Evolutionary conservation across 2,888 invertebrate genomes (phyloP).

Genomic region (Drosophila rellima): DNA sequence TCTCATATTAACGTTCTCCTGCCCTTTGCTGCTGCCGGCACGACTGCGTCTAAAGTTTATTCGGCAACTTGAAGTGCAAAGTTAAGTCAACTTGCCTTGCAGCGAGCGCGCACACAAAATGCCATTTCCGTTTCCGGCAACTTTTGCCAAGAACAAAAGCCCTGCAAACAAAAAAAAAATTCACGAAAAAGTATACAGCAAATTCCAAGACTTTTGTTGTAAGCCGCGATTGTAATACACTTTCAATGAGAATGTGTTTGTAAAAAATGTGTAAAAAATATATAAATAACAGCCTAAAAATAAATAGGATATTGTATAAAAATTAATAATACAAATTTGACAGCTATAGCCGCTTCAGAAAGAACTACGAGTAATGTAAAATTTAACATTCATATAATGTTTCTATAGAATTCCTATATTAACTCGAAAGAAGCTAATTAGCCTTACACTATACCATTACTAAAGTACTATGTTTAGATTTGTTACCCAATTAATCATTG

Average conservation of each 20-base stretch:
- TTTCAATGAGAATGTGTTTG: not conserved
- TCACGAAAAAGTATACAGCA: not conserved
- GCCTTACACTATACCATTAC: not conserved
- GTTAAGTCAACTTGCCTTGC: constrained; percentile 73
- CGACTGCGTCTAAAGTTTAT: constrained; percentile 72
- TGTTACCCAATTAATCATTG: constrained; percentile 14
- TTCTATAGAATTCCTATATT: not conserved
- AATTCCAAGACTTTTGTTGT: not conserved
- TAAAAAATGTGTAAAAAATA: not conserved
- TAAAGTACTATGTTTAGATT: constrained; percentile 7
- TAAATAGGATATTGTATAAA: too few species aligned
- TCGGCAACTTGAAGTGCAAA: constrained; percentile 78
- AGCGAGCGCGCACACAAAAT: constrained; percentile 67
- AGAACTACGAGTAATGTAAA: not conserved
- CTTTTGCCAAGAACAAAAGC: constrained; percentile 67
- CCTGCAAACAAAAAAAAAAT: constrained; percentile 5
- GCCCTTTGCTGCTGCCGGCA: constrained; percentile 24
- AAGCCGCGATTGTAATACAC: constrained; percentile 5
- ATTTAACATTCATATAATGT: not conserved
- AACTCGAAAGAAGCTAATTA: constrained; percentile 10
- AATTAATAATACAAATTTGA: too few species aligned
- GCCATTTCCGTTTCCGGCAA: constrained; percentile 81
- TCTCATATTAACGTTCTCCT: not conserved
- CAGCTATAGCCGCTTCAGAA: too few species aligned
- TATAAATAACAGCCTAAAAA: not conserved